These are phyloP conservation scores for Tachycineta bicolor DNA, from an alignment of 2,113 vertebrate genomes.

Conservation along the genomic window DNA sequence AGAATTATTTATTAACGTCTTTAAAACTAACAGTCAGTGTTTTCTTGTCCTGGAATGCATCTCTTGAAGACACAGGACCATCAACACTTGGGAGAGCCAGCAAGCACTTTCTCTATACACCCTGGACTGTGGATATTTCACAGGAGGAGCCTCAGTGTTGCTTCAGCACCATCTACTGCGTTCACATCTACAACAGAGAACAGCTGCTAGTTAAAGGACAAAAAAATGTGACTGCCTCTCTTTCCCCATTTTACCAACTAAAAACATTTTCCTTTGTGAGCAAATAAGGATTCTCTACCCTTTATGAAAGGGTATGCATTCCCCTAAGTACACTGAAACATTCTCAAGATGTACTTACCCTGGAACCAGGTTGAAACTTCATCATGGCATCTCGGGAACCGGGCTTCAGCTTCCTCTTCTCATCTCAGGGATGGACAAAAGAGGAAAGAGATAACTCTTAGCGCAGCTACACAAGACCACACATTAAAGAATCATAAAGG, in stretches of 20 bases:
- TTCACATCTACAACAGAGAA: slow-evolving; percentile 53
- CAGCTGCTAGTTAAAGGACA: slow-evolving; percentile 34
- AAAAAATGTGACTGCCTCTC: not conserved
- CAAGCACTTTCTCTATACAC: not conserved
- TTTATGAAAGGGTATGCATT: not conserved
- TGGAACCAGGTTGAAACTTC: not conserved
- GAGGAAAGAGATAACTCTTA: not conserved
- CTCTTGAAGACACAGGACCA: not conserved
- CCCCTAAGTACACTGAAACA: not conserved
- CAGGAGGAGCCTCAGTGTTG: slow-evolving; percentile 4
- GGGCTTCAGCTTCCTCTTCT: not conserved
- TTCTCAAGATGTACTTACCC: not conserved
- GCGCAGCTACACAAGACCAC: not conserved
- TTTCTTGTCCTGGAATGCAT: not conserved
- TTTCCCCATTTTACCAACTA: not conserved
- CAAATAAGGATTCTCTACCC: not conserved
- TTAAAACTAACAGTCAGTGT: slow-evolving; percentile 17
- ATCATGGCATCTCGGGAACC: not conserved
- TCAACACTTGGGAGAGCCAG: not conserved
- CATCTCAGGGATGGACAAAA: not conserved
- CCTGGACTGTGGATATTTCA: not conserved
- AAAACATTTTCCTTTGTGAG: not conserved
- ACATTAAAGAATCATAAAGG: not conserved
- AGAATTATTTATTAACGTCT: slow-evolving; percentile 44
- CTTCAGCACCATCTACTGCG: slow-evolving; percentile 57